These are phyloP conservation scores for Anoplius nigerrimus DNA, from an alignment of 2,888 invertebrate species.

Conservation along the genomic window DNA sequence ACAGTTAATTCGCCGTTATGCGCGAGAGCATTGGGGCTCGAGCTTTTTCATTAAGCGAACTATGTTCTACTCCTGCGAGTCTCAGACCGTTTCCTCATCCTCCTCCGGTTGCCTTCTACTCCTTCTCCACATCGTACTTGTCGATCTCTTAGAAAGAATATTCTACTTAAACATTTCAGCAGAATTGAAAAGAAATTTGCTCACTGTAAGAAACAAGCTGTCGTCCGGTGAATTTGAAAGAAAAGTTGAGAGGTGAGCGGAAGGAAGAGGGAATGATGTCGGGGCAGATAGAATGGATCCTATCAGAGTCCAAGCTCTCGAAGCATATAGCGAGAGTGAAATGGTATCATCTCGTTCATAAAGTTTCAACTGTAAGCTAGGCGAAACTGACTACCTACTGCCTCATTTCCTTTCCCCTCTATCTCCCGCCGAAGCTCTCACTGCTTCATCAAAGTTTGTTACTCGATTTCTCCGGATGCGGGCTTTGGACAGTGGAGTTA, in stretches of 20 bases:
- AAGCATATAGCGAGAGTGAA: no score
- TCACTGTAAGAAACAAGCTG: slow-evolving; percentile 17
- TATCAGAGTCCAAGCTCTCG: no score
- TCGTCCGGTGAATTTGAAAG: slow-evolving; percentile 16
- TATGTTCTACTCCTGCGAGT: not conserved
- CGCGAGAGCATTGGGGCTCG: slow-evolving; percentile 11
- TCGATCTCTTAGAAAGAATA: no score
- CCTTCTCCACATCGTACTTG: no score
- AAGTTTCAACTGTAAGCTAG: slow-evolving; percentile 31
- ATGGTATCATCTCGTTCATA: slow-evolving; percentile 15
- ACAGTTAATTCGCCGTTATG: slow-evolving; percentile 19
- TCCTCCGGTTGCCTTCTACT: no score
- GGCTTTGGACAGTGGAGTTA: slow-evolving; percentile 35
- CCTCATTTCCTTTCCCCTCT: slow-evolving; percentile 11
- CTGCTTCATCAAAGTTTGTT: slow-evolving; percentile 48
- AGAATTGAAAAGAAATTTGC: no score
- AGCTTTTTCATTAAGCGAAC: slow-evolving; percentile 18
- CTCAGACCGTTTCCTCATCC: not conserved
- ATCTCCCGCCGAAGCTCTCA: slow-evolving; percentile 23
- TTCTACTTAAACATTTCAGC: no score
- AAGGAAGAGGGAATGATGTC: no score
- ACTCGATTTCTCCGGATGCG: slow-evolving; percentile 46
- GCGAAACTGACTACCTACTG: slow-evolving; percentile 20
- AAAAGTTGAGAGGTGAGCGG: not conserved
- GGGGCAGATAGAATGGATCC: no score